Conservation (phyloP, 2,888 invertebrate species). For the Xylota segnis region DNA sequence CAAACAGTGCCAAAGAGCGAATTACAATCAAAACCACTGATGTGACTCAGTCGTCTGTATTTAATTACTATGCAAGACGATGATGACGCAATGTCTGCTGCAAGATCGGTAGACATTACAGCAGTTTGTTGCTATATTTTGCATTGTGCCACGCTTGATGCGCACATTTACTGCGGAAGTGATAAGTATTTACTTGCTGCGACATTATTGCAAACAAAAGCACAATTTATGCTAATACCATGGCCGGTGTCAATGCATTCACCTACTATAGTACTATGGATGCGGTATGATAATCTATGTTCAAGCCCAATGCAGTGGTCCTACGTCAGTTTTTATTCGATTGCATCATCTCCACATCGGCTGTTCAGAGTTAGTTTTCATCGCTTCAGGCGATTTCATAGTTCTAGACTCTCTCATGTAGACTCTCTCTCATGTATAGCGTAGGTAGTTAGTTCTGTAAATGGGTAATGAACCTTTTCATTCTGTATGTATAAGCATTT, state of each 20-base stretch:
- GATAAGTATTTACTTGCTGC: background rate
- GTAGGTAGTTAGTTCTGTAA: too few relatives aligned
- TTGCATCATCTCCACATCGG: constrained; percentile 16
- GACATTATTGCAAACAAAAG: too few relatives aligned
- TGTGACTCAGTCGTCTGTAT: background rate
- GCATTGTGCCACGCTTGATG: background rate
- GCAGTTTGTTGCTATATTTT: background rate
- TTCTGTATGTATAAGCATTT: background rate
- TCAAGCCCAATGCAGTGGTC: background rate
- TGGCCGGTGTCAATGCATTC: too few relatives aligned
- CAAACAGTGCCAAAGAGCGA: background rate
- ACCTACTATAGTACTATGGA: too few relatives aligned
- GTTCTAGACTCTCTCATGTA: too few relatives aligned
- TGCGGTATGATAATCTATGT: too few relatives aligned
- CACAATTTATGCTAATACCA: too few relatives aligned
- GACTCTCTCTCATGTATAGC: background rate
- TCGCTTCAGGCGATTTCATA: background rate
- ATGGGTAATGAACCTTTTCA: background rate
- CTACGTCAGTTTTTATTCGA: background rate
- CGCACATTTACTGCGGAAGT: background rate
- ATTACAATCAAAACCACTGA: background rate
- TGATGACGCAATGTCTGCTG: background rate
- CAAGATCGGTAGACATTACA: background rate
- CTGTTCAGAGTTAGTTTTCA: background rate
- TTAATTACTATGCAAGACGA: background rate